Conservation (phyloP, 1,140 invertebrate species). For the Conus betulinus region DNA sequence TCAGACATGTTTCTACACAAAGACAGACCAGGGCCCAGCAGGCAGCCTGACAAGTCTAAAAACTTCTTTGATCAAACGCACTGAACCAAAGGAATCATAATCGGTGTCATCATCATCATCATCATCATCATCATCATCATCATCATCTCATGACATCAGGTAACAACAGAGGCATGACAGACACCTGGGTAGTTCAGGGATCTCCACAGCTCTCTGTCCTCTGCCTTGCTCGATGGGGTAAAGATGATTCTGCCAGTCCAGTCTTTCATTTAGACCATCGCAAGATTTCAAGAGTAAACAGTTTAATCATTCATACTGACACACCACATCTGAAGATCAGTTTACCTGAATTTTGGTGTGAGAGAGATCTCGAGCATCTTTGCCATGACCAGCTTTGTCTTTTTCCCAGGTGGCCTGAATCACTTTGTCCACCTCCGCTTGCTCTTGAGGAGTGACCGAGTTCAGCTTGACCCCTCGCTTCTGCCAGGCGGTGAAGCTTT, state of each 20-base stretch:
- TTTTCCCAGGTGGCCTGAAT: slow-evolving; percentile 53
- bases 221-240: neutral
- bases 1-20: too few relatives aligned
- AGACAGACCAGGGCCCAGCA: too few relatives aligned
- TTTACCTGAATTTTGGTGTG: slow-evolving; percentile 44
- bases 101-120: too few relatives aligned
- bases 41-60: too few relatives aligned
- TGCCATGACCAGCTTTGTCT: slow-evolving; percentile 51
- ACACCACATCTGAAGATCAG: neutral
- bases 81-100: too few relatives aligned
- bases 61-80: too few relatives aligned
- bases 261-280: neutral
- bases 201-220: too few relatives aligned
- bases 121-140: too few relatives aligned
- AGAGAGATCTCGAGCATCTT: slow-evolving; percentile 49
- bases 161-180: too few relatives aligned
- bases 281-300: neutral
- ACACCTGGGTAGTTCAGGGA: too few relatives aligned
- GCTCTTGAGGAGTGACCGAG: neutral
- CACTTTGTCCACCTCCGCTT: slow-evolving; percentile 47
- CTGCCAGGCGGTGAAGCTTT: neutral
- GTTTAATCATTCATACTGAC: neutral
- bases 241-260: neutral
- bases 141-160: too few relatives aligned
- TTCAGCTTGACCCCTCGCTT: neutral